Base-by-base conservation (phyloP, 2,888 invertebrate genomes). In the Mesorhabditis belari region DNA sequence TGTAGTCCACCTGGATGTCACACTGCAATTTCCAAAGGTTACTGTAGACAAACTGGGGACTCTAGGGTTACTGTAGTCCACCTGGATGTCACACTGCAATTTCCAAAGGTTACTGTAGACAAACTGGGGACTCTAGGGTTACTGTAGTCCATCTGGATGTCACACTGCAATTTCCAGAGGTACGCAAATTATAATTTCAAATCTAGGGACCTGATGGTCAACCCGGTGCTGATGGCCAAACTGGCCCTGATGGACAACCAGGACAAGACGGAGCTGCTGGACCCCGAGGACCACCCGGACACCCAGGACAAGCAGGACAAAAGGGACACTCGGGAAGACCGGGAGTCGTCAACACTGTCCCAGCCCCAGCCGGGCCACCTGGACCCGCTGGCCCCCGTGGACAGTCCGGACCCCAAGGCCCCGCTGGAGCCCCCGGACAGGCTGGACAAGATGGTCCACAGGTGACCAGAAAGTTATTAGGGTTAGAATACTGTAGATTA, bases 381-480 rank as follows among this genome's bases (percentile, higher is more conserved):
- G 73, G 73, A 69, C 66, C 71, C 56, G 59, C 70, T 27, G 73
- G 73, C 68, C 57, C 68, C 28, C 64, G 63, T 24, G 73, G 73
- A 63, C 64, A 68, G 24, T 67, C 73, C 57, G 73, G 73, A 69
- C 58, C 69, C 52, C 70, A 73, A 52, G 73, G 73, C 67, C 49
- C 59, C 44, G 63, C 70, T 53, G 73, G 73, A 66, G 61, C 61
- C 58, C 60, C 69, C 35, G 73, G 73, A 71, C 63, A 73, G 58
- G 66, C 73, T 61, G 73, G 73, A 63, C 69, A 66, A 49, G 70
- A 69, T 58, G 73, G 73, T 66, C 69, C 67, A 61, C 73, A 73
- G 44, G 44, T 35, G n/a, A 9, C 44, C 12, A 17, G 44, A n/a
- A n/a, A n/a, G 44, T 35, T 35, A 17, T 35, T 35, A n/a, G 44